Evolutionary conservation across 2,888 invertebrate genomes (phyloP).

Genomic region (Cylloceria caligata): DNA sequence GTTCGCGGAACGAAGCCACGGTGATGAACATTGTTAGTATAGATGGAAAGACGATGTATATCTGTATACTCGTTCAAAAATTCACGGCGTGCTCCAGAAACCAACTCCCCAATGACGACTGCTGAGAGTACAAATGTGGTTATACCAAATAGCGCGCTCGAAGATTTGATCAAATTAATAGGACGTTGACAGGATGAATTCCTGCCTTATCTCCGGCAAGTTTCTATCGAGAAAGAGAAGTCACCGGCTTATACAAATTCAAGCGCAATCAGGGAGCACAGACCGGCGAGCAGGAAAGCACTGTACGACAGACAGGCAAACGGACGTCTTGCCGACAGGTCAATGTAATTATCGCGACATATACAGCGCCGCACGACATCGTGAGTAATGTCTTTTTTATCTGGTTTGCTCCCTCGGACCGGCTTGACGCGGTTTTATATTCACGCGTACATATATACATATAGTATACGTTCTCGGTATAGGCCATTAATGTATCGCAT

Average conservation of each 20-base stretch:
- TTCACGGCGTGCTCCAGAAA: background rate
- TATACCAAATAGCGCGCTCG: conserved; percentile 3
- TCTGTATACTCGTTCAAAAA: background rate
- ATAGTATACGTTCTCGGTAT: conserved; percentile 41
- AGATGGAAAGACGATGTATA: conserved; percentile 2
- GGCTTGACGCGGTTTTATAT: conserved; percentile 78
- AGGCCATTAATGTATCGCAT: conserved; percentile 82
- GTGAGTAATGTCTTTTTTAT: conserved; percentile 84
- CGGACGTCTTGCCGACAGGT: conserved; percentile 62
- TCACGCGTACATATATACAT: conserved; percentile 44
- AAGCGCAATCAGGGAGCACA: conserved; percentile 51
- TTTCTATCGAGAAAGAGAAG: conserved; percentile 28
- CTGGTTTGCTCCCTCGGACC: conserved; percentile 72
- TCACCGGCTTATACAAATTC: conserved; percentile 66
- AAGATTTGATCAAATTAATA: conserved; percentile 36
- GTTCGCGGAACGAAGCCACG: background rate
- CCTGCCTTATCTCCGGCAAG: background rate
- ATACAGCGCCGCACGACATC: conserved; percentile 66
- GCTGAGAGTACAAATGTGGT: conserved; percentile 10
- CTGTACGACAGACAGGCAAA: conserved; percentile 5
- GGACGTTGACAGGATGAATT: conserved; percentile 48
- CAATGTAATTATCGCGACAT: conserved; percentile 79
- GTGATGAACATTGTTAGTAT: conserved; percentile 1
- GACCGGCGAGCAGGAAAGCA: background rate
- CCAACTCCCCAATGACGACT: background rate